These are phyloP conservation scores for Maccullochella peelii DNA, from an alignment of 2,113 vertebrate species.

Conservation along the genomic window DNA sequence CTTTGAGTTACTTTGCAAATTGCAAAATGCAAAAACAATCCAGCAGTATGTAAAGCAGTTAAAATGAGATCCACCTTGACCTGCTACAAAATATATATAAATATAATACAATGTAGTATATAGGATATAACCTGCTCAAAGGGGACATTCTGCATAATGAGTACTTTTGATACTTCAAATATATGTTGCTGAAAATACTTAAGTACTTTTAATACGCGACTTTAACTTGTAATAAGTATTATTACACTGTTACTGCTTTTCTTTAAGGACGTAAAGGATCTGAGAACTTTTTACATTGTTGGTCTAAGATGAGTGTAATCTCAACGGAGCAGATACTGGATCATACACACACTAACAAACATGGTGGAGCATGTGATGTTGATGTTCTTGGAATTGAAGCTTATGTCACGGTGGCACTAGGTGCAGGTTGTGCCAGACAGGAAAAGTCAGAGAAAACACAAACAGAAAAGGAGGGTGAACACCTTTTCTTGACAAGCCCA, in stretches of 20 bases:
- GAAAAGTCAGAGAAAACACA: conserved; percentile 5
- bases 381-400: too few species aligned
- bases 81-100: too few species aligned
- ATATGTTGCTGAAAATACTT: too few species aligned
- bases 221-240: neutral
- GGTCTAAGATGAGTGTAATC: neutral
- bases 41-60: too few species aligned
- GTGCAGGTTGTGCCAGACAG: neutral
- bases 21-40: too few species aligned
- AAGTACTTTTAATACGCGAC: neutral
- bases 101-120: neutral
- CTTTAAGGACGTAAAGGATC: neutral
- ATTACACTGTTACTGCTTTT: neutral
- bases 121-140: neutral
- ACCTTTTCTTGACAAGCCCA: conserved; percentile 29
- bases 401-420: neutral
- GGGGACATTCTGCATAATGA: too few species aligned
- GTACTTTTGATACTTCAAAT: too few species aligned
- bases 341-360: neutral
- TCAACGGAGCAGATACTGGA: neutral
- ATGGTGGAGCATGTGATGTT: neutral
- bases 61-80: neutral
- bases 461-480: conserved; percentile 17
- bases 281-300: neutral
- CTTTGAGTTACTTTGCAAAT: too few species aligned